phyloP scores from a whole-genome alignment of 1,140 invertebrate species.

The Trigoniulus corallinus region DNA sequence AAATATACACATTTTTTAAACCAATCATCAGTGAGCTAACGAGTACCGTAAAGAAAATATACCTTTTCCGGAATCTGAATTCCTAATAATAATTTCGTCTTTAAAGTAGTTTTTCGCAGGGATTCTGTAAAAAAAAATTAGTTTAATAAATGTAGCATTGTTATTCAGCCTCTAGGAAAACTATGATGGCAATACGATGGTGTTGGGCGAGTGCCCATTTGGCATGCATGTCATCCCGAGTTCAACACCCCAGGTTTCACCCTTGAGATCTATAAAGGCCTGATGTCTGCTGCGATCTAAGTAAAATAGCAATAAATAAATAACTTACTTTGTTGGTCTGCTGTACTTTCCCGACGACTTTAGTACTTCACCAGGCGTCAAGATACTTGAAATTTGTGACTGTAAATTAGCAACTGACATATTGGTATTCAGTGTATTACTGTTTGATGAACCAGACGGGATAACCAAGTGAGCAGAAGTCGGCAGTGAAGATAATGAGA shows the following conservation, averaged over 20 bases:
- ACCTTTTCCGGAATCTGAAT: conserved; percentile 90
- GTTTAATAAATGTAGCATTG: background rate
- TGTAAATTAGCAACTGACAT: background rate
- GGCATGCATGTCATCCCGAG: too few relatives aligned
- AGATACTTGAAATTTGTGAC: conserved; percentile 1
- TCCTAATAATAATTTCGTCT: conserved; percentile 82
- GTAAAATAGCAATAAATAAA: too few relatives aligned
- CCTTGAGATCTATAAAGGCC: too few relatives aligned
- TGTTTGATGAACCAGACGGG: background rate
- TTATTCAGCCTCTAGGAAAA: background rate
- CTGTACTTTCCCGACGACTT: conserved; percentile 72
- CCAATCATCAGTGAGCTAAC: background rate
- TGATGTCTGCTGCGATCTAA: too few relatives aligned
- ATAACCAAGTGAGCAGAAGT: background rate
- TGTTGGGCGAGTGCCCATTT: too few relatives aligned
- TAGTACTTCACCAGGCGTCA: conserved; percentile 56
- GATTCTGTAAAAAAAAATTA: conserved; percentile 35
- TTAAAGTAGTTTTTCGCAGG: conserved; percentile 81
- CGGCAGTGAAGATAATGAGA: background rate
- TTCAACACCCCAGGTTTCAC: too few relatives aligned
- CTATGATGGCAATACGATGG: too few relatives aligned
- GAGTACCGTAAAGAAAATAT: conserved; percentile 14
- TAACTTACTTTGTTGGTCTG: conserved; percentile 43
- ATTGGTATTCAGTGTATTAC: background rate
- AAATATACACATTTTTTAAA: background rate